Evolutionary conservation across 2,113 vertebrate genomes (phyloP).

Genomic region (Pyrgilauda ruficollis): DNA sequence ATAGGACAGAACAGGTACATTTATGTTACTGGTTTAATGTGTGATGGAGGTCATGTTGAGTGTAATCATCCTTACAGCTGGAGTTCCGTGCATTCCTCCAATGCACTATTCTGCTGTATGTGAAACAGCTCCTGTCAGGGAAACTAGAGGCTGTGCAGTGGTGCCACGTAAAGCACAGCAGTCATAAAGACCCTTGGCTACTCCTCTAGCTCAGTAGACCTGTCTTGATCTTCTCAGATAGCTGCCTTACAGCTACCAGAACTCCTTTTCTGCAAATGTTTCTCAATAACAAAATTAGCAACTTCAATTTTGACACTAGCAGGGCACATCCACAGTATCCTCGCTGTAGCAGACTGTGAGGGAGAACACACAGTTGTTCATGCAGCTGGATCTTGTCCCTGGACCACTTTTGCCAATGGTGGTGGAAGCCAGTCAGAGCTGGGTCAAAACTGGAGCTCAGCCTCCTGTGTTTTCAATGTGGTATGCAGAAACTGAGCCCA

Average conservation of each 20-base stretch:
- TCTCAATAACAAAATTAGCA: background rate
- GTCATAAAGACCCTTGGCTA: background rate
- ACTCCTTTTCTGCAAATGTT: background rate
- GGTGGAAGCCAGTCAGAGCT: background rate
- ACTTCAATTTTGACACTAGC: background rate
- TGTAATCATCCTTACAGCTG: background rate
- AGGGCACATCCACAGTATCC: background rate
- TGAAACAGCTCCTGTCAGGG: background rate
- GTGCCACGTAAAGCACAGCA: background rate
- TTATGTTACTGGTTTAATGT: background rate
- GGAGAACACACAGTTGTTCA: background rate
- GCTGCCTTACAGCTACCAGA: background rate
- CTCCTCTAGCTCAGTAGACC: background rate
- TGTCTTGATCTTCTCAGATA: background rate
- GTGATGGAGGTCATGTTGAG: background rate
- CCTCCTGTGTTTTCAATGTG: background rate
- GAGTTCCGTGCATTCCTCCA: background rate
- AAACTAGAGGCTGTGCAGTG: background rate
- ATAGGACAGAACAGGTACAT: background rate
- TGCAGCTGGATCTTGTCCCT: background rate
- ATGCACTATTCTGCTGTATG: accelerated
- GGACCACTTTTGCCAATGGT: background rate
- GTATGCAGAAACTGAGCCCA: background rate
- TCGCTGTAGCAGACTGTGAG: background rate
- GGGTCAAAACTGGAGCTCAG: background rate